Conservation (phyloP, 2,797 vertebrate genomes). For the Acrossocheilus fasciatus region DNA sequence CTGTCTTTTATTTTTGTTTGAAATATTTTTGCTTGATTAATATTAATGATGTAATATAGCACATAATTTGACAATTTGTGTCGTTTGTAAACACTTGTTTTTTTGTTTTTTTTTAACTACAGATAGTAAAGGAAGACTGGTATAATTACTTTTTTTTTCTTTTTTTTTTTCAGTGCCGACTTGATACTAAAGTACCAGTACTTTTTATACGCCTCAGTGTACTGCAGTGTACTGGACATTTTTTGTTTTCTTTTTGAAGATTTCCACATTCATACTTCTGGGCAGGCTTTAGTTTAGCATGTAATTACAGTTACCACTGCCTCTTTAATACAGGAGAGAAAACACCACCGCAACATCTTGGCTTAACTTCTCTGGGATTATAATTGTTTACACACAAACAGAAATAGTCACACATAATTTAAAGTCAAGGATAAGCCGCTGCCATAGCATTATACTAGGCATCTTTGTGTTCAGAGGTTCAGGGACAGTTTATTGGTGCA, state of each 20-base stretch:
- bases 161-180: too few relatives aligned
- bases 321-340: slow-evolving; percentile 43
- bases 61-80: neutral
- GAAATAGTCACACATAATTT: slow-evolving; percentile 57
- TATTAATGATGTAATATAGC: neutral
- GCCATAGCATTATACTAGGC: neutral
- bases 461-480: slow-evolving; percentile 5
- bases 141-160: neutral
- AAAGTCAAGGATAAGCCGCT: slow-evolving; percentile 24
- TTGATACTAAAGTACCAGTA: neutral
- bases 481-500: slow-evolving; percentile 14
- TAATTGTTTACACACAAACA: slow-evolving; percentile 43
- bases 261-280: slow-evolving; percentile 18
- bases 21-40: neutral
- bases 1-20: neutral
- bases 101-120: neutral
- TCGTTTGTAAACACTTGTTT: neutral
- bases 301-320: slow-evolving; percentile 46
- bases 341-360: slow-evolving; percentile 46
- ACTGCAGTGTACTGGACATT: neutral
- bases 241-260: neutral
- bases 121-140: neutral
- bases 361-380: slow-evolving; percentile 31
- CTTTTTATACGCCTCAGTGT: neutral
- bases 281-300: slow-evolving; percentile 26